These are phyloP conservation scores for Campoplex nolae DNA, from an alignment of 2,888 invertebrate genomes.

Conservation along the genomic window DNA sequence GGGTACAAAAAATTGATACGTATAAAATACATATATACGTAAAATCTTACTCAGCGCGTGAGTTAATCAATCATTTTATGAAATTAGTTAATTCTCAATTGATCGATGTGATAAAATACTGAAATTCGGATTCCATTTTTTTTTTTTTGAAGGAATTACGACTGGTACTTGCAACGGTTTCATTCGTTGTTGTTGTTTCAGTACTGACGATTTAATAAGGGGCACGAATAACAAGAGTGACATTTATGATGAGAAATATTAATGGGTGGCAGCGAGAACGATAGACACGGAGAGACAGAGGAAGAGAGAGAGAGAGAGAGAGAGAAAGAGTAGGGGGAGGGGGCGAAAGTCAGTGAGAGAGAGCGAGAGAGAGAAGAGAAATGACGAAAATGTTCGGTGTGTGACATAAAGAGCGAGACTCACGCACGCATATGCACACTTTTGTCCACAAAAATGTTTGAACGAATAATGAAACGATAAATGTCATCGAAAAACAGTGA, in stretches of 20 bases:
- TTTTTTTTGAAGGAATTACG: not conserved
- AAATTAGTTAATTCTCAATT: not conserved
- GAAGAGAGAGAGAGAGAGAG: no score
- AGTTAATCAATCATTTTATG: not conserved
- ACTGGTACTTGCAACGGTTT: slow-evolving; percentile 28
- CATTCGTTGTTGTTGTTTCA: not conserved
- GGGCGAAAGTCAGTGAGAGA: not conserved
- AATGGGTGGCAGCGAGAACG: slow-evolving; percentile 67
- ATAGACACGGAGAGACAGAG: slow-evolving; percentile 7
- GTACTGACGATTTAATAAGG: slow-evolving; percentile 39
- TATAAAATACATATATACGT: slow-evolving; percentile 4
- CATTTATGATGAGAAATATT: slow-evolving; percentile 49
- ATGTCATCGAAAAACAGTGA: not conserved
- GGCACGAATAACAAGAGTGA: slow-evolving; percentile 14
- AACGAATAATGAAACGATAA: slow-evolving; percentile 52
- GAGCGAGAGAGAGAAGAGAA: not conserved
- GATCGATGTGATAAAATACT: not conserved
- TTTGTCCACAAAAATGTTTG: slow-evolving; percentile 31
- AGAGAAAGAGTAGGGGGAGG: no score
- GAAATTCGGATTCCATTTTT: not conserved
- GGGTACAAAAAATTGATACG: slow-evolving; percentile 26
- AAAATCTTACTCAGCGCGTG: not conserved
- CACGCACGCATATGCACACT: slow-evolving; percentile 60
- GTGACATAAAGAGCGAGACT: slow-evolving; percentile 56
- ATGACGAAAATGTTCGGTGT: slow-evolving; percentile 61